phyloP scores from a whole-genome alignment of 2,888 invertebrate genomes.

The Adineta ricciae region DNA sequence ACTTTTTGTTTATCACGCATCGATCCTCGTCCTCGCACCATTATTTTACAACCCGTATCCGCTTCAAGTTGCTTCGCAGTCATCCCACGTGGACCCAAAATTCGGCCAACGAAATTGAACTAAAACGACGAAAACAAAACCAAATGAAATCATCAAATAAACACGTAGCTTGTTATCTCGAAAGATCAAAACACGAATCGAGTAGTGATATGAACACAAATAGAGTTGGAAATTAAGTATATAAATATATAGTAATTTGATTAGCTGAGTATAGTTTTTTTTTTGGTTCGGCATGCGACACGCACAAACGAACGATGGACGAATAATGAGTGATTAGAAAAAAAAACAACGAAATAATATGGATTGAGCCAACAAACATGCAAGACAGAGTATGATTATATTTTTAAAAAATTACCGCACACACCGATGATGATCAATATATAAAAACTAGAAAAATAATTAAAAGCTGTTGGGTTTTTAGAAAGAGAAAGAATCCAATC shows the following conservation, averaged over 20 bases:
- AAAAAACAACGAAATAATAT: not conserved
- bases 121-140: not conserved
- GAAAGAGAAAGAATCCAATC: not conserved
- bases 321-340: not conserved
- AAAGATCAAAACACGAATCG: not conserved
- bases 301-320: slow-evolving; percentile 13
- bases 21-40: slow-evolving; percentile 98
- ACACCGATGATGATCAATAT: not conserved
- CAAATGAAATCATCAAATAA: not conserved
- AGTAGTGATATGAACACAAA: slow-evolving; percentile 13
- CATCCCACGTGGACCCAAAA: slow-evolving; percentile 97
- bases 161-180: not conserved
- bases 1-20: slow-evolving; percentile 97
- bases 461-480: not conserved
- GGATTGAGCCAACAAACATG: slow-evolving; percentile 6
- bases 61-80: slow-evolving; percentile 99
- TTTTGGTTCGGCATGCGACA: not conserved
- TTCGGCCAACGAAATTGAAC: slow-evolving; percentile 99
- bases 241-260: not conserved
- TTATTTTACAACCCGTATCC: slow-evolving; percentile 99
- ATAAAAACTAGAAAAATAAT: slow-evolving; percentile 3
- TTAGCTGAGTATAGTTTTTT: not conserved
- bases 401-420: not conserved
- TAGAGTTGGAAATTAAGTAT: not conserved
- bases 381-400: not conserved